Evolutionary conservation across 2,113 vertebrate species (phyloP), one percentile per base, ranked within the genome.

Genomic region (Mus pahari): DNA sequence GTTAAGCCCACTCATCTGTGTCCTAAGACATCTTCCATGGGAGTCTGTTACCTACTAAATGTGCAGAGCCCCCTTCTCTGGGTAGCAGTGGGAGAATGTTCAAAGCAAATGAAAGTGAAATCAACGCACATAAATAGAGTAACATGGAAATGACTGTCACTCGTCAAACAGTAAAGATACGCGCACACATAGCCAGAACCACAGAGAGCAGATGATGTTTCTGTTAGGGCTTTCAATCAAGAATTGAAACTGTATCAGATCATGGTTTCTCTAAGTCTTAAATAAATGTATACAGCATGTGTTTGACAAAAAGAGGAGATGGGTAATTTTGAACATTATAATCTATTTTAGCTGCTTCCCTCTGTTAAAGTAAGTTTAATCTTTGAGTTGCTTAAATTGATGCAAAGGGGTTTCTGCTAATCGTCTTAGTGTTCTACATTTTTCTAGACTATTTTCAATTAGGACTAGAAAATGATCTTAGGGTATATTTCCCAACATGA

Each of bases 371-470:
- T 75, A 91, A 95, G 42, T 66, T 92, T 90, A 10, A 77, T 58
- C 60, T 97, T 84, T 84, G 68, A 95, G 50, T 24, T 92, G n/a
- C 53, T 90, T 87, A 95, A 86, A 73, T 86, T 71, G 50, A 93
- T 70, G 66, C 50, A 90, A 94, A 94, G 26, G 1, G 86, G 68
- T 42, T 92, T 94, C 82, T 45, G 55, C 50, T 94, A 70, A 90
- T 92, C 36, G 13, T 90, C 31, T 82, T 90, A 87, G 53, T 50
- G 16, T 87, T 83, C 68, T 90, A 92, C 31, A 58, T 95, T 96
- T 95, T 90, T 81, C 58, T 89, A 84, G 31, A 33, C 11, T 89
- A 92, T 86, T 92, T 91, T 89, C 50, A 89, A 83, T 81, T 94
- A 75, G 74, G 74, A 64, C 81, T 92, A 95, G 66, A 94, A 95